Evolutionary conservation across 2,888 invertebrate species (phyloP).

Genomic region (Gisinianus flammeolus): DNA sequence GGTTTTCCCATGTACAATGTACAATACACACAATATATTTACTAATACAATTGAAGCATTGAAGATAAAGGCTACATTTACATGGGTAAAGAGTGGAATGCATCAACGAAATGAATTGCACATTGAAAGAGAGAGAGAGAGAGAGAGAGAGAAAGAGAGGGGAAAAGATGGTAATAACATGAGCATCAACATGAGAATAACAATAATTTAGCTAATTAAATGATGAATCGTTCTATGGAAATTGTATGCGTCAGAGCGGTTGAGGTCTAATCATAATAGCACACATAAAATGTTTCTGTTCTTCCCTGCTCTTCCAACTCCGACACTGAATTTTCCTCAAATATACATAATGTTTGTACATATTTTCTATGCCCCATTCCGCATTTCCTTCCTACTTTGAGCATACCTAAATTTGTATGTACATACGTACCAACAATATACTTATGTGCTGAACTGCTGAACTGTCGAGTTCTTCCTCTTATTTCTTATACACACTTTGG

Average conservation of each 20-base stretch:
- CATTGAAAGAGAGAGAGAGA: background rate
- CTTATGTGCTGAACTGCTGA: too few species aligned
- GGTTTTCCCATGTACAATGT: too few species aligned
- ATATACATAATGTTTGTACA: background rate
- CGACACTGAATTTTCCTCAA: background rate
- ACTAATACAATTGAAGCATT: too few species aligned
- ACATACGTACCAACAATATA: background rate
- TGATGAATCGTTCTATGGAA: background rate
- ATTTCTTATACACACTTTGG: too few species aligned
- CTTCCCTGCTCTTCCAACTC: background rate
- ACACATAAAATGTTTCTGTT: too few species aligned
- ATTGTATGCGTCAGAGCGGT: background rate
- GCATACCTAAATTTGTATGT: background rate
- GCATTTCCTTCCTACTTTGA: background rate
- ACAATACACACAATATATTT: background rate
- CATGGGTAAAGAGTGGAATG: background rate
- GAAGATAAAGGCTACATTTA: too few species aligned
- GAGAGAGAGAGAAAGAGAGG: background rate
- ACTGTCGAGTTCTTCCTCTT: too few species aligned
- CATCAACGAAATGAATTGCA: slow-evolving; percentile 1
- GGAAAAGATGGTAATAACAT: background rate
- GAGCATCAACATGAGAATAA: too few species aligned
- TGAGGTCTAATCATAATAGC: background rate
- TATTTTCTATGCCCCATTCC: background rate
- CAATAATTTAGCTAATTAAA: slow-evolving; percentile 15